A percentile compares a stretch with the other conserved stretches of the same genome.
These are phyloP conservation scores for Stercorarius parasiticus DNA, from an alignment of 2,113 vertebrate genomes.

Conservation along the genomic window DNA sequence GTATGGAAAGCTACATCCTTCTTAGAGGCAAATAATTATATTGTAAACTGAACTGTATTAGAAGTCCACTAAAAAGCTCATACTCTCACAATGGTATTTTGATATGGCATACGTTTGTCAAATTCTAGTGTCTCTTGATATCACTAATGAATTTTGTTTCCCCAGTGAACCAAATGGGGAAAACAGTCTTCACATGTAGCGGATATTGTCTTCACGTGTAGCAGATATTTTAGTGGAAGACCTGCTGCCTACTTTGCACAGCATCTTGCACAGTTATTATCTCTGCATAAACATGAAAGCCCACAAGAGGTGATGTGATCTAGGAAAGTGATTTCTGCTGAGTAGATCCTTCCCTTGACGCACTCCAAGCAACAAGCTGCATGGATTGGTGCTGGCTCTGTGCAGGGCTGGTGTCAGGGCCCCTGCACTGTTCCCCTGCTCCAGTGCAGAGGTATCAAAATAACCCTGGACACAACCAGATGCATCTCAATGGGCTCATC, in stretches of 20 bases:
- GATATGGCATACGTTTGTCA: not conserved
- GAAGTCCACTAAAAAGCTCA: not conserved
- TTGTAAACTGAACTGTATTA: not conserved
- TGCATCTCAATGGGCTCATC: not conserved
- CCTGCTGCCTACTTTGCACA: not conserved
- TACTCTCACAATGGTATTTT: not conserved
- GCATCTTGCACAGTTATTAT: not conserved
- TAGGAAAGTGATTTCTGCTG: not conserved
- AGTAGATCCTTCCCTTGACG: not conserved
- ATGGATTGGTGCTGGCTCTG: not conserved
- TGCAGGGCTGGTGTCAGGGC: not conserved
- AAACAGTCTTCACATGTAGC: not conserved
- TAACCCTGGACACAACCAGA: not conserved
- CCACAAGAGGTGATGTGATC: not conserved
- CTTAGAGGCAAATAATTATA: not conserved
- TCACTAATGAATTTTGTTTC: not conserved
- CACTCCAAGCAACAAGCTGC: not conserved
- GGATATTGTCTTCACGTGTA: not conserved
- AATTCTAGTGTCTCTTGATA: not conserved
- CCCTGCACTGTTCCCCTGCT: not conserved
- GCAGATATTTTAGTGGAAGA: not conserved
- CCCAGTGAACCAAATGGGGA: not conserved
- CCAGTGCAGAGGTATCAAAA: not conserved
- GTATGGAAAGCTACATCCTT: not conserved
- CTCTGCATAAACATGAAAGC: not conserved